These are phyloP conservation scores for Cerastis leucographa DNA, from an alignment of 2,888 invertebrate species.

Conservation along the genomic window DNA sequence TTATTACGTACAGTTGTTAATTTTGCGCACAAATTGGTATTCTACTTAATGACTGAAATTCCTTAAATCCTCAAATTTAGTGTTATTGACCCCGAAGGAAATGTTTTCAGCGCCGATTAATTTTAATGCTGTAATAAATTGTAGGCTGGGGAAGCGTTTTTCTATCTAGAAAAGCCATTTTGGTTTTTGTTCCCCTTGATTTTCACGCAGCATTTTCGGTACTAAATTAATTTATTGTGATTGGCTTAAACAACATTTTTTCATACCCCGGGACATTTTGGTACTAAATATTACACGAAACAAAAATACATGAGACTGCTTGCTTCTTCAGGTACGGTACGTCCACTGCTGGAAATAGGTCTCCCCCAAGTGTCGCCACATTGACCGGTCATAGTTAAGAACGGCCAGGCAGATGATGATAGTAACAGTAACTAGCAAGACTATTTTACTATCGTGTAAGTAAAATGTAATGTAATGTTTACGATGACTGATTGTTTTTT, in stretches of 20 bases:
- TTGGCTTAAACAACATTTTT: neutral
- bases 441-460: neutral
- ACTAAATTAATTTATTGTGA: slow-evolving; percentile 7
- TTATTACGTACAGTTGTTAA: slow-evolving; percentile 63
- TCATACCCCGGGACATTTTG: neutral
- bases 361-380: too few species aligned
- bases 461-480: neutral
- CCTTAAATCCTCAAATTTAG: slow-evolving; percentile 62
- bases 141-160: slow-evolving; percentile 36
- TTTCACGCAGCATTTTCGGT: neutral
- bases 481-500: neutral
- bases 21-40: slow-evolving; percentile 51
- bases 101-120: slow-evolving; percentile 58
- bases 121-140: slow-evolving; percentile 62
- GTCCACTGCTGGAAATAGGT: too few species aligned
- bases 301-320: neutral
- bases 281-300: neutral
- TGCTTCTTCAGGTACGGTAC: neutral
- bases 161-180: slow-evolving; percentile 37
- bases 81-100: slow-evolving; percentile 54
- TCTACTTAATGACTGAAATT: slow-evolving; percentile 51
- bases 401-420: too few species aligned
- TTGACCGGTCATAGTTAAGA: too few species aligned
- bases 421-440: neutral
- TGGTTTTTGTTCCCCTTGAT: slow-evolving; percentile 22